These are phyloP conservation scores for Scaptomyza montana DNA, from an alignment of 1,140 invertebrate species.

Conservation along the genomic window DNA sequence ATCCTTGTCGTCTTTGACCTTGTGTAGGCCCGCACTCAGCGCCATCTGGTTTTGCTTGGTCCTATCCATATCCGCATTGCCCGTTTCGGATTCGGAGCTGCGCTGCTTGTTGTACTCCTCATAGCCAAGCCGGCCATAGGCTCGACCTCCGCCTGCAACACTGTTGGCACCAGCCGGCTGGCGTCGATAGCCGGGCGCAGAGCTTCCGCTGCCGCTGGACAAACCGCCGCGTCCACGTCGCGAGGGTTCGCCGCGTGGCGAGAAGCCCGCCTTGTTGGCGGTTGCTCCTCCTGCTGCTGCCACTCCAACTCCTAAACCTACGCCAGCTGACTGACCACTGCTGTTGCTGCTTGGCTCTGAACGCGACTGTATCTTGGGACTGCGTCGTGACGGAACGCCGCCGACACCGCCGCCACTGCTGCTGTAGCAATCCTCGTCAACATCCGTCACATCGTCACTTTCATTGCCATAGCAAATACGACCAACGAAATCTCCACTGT, in stretches of 20 bases:
- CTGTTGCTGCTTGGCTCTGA: slow-evolving; percentile 47
- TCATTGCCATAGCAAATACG: slow-evolving; percentile 69
- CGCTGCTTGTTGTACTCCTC: slow-evolving; percentile 81
- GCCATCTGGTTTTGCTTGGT: slow-evolving; percentile 88
- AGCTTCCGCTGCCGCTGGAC: slow-evolving; percentile 36
- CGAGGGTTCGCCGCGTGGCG: slow-evolving; percentile 92
- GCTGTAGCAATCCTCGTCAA: slow-evolving; percentile 76
- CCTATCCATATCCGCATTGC: slow-evolving; percentile 85
- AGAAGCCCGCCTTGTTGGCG: slow-evolving; percentile 85
- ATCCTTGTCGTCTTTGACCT: slow-evolving; percentile 69
- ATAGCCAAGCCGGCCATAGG: slow-evolving; percentile 86
- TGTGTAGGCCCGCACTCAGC: slow-evolving; percentile 87
- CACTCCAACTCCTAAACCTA: slow-evolving; percentile 17
- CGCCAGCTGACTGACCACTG: slow-evolving; percentile 7
- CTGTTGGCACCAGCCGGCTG: slow-evolving; percentile 52
- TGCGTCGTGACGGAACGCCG: slow-evolving; percentile 54
- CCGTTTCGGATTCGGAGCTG: slow-evolving; percentile 71
- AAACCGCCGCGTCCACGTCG: slow-evolving; percentile 89
- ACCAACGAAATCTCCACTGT: neutral
- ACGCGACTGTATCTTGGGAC: slow-evolving; percentile 60
- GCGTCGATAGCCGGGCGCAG: slow-evolving; percentile 76
- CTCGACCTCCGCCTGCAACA: slow-evolving; percentile 30
- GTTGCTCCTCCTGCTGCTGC: slow-evolving; percentile 34
- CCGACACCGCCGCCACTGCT: slow-evolving; percentile 45
- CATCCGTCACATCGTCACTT: slow-evolving; percentile 61